phyloP scores from a whole-genome alignment of 2,888 invertebrate genomes.

The Anagyrus pseudococci region DNA sequence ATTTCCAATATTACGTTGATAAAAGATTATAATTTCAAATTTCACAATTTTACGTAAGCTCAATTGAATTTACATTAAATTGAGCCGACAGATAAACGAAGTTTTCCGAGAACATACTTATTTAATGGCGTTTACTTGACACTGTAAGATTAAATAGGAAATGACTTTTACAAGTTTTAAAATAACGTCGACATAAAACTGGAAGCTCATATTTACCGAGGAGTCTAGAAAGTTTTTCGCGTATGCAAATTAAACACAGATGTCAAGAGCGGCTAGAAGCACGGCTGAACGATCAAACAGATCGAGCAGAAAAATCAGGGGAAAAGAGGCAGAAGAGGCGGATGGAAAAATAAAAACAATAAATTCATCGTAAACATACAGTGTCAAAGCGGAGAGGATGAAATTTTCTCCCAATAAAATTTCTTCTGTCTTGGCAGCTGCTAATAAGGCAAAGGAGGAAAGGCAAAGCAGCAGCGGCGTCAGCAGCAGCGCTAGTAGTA shows the following conservation, averaged over 20 bases:
- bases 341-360: conserved; percentile 20
- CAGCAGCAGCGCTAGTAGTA: no score
- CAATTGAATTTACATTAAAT: no score
- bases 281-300: conserved; percentile 18
- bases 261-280: conserved; percentile 12
- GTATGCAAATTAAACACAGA: conserved; percentile 10
- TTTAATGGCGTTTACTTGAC: no score
- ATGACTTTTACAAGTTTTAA: no score
- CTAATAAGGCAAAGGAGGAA: conserved; percentile 10
- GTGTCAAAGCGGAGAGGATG: not conserved
- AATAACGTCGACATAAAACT: no score
- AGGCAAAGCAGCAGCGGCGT: not conserved
- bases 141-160: no score
- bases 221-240: conserved; percentile 4
- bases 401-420: not conserved
- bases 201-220: conserved; percentile 15
- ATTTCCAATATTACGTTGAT: no score
- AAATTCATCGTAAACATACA: conserved; percentile 4
- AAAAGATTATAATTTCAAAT: no score
- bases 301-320: conserved; percentile 17
- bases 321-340: not conserved
- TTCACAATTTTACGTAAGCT: no score
- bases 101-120: no score
- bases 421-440: not conserved
- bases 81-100: no score